Base-by-base conservation (phyloP, 2,888 invertebrate genomes). In the Allygus modestus region DNA sequence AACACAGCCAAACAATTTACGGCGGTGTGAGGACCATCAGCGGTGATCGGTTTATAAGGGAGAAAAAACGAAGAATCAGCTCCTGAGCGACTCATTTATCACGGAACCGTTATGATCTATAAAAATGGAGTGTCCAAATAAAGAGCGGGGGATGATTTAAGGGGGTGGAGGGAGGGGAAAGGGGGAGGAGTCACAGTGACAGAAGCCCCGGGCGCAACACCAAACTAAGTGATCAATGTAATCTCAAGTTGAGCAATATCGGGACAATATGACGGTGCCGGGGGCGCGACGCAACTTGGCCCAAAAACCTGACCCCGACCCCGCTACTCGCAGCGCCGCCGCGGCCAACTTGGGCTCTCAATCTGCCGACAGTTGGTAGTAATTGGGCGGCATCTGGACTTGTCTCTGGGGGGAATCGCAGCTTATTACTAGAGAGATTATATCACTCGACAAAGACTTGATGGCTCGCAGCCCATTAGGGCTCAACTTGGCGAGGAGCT, bases 61-160 rank as follows among this genome's bases (percentile, higher is more conserved):
- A 58, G 58, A 58, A 58, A 58, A 58, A 58, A 58, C 58, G 58
- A 58, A 58, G 58, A 58, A 58, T 58, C 58, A 58, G 58, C 58
- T 58, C 58, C 58, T 58, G 58, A 26, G 58, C 23, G 58, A 23
- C 5, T 23, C 69, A 69, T 69, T 69, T 69, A 33, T 69, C 37
- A 37, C 31, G 69, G 69, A n/a, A 17, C 69, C 33, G 69, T 69
- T 69, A 69, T 69, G 69, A 69, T 69, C 69, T 69, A 33, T 69
- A 69, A 69, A 69, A 69, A 69, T 69, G 69, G 37, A 69, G 69
- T 69, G 69, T 69, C 69, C 69, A 69, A 69, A 69, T 69, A 69
- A 69, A 69, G 69, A 33, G 61, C 69, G 28, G 33, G 33, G 4
- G 69, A 17, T 5, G 37, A 12, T n/a, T n/a, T n/a, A n/a, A 9